Percentiles rank a stretch among this genome's conserved stretches.
phyloP scores from a whole-genome alignment of 1,140 invertebrate species.

The Drosophila persimilis region DNA sequence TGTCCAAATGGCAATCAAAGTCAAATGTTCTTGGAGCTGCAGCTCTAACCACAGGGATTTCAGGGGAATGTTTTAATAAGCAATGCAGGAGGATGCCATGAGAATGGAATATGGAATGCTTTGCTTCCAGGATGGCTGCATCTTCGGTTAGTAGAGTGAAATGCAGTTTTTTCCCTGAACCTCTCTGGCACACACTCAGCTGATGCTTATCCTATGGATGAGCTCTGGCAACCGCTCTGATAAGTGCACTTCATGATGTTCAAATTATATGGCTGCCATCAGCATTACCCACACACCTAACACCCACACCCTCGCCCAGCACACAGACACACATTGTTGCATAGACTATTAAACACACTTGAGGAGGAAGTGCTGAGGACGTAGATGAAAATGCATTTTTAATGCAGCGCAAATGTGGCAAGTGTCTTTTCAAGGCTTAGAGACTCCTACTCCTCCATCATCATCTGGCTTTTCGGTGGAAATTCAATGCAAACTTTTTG shows the following conservation, averaged over 20 bases:
- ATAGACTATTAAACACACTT: constrained; percentile 65
- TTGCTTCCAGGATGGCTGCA: constrained; percentile 23
- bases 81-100: constrained; percentile 37
- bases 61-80: constrained; percentile 66
- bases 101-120: constrained; percentile 49
- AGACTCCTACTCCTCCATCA: constrained; percentile 1
- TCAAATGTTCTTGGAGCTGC: constrained; percentile 28
- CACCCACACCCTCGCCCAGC: background rate
- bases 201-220: constrained; percentile 73
- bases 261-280: constrained; percentile 78
- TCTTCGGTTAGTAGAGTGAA: constrained; percentile 40
- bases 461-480: constrained; percentile 22
- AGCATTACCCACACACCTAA: constrained; percentile 50
- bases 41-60: constrained; percentile 21
- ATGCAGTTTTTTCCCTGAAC: constrained; percentile 41
- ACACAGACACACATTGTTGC: constrained; percentile 62
- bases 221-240: constrained; percentile 66
- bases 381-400: constrained; percentile 72
- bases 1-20: constrained; percentile 71
- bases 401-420: constrained; percentile 77
- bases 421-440: constrained; percentile 50
- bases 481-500: constrained; percentile 30
- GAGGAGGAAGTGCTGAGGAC: constrained; percentile 4
- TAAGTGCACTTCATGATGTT: constrained; percentile 78
- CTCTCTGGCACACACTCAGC: constrained; percentile 39